These are phyloP conservation scores for Noctua pronuba DNA, from an alignment of 2,888 invertebrate genomes.

Conservation along the genomic window DNA sequence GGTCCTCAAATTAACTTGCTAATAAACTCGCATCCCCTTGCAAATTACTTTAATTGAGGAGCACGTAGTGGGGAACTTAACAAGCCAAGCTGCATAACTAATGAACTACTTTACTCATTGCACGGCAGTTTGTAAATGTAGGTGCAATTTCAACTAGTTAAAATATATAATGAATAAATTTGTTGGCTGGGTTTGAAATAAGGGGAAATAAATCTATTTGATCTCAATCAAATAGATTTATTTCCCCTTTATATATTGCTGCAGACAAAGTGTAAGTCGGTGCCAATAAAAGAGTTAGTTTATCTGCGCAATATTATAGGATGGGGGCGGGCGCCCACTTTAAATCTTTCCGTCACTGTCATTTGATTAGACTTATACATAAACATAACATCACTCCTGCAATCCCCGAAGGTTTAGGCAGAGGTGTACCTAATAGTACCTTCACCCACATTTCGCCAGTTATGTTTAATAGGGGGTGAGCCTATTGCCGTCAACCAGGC, in stretches of 20 bases:
- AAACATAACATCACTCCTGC: no score
- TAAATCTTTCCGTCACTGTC: background rate
- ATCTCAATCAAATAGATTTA: no score
- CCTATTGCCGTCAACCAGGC: no score
- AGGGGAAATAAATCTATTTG: background rate
- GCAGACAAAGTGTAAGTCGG: background rate
- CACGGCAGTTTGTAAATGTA: constrained; percentile 18
- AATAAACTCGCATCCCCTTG: constrained; percentile 19
- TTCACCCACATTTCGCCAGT: no score
- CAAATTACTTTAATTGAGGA: constrained; percentile 43
- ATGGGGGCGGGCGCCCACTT: background rate
- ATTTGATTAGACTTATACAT: no score
- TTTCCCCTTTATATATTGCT: no score
- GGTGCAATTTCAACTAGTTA: constrained; percentile 16
- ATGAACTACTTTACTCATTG: constrained; percentile 36
- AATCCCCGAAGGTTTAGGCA: no score
- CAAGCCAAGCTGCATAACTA: constrained; percentile 42
- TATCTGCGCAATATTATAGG: no score
- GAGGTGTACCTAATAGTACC: no score
- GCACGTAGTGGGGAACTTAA: constrained; percentile 5
- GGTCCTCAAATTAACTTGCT: constrained; percentile 11
- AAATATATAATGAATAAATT: constrained; percentile 13
- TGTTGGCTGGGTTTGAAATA: background rate
- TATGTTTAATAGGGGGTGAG: no score
- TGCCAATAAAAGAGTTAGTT: no score